Conservation (phyloP, 2,888 invertebrate species). For the Metopia argyrocephala region DNA sequence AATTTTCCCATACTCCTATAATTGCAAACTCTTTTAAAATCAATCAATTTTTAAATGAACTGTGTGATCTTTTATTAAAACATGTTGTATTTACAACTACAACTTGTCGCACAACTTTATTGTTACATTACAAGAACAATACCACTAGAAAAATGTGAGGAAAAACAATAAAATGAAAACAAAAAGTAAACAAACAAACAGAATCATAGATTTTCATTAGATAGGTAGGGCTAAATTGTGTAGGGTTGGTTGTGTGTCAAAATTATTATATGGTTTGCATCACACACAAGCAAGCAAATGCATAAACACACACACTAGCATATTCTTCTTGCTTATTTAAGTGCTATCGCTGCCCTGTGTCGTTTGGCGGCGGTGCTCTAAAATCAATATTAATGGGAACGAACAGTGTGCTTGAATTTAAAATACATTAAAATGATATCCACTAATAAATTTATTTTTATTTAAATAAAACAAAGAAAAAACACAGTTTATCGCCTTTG, state of each 20-base stretch:
- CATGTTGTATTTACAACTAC: slow-evolving; percentile 19
- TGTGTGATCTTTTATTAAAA: neutral
- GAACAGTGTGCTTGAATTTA: slow-evolving; percentile 34
- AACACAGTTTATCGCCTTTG: too few species aligned
- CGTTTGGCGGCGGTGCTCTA: slow-evolving; percentile 27
- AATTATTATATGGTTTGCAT: slow-evolving; percentile 56
- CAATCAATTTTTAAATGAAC: slow-evolving; percentile 55
- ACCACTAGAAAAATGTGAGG: neutral
- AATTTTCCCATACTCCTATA: neutral
- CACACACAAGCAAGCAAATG: slow-evolving; percentile 38
- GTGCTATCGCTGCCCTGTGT: neutral
- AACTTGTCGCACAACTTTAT: slow-evolving; percentile 40
- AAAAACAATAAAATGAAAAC: neutral
- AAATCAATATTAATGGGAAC: slow-evolving; percentile 61
- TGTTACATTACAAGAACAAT: neutral
- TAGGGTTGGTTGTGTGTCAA: slow-evolving; percentile 55
- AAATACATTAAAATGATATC: too few species aligned
- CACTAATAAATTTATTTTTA: too few species aligned
- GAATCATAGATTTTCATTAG: slow-evolving; percentile 48
- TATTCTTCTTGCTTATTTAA: neutral
- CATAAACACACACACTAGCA: neutral
- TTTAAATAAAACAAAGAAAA: too few species aligned
- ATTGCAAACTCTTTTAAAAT: slow-evolving; percentile 19
- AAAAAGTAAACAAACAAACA: neutral
- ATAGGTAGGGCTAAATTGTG: slow-evolving; percentile 55